These are phyloP conservation scores for Halocynthia aurantium DNA, from an alignment of 23 tunicate species.

Conservation along the genomic window DNA sequence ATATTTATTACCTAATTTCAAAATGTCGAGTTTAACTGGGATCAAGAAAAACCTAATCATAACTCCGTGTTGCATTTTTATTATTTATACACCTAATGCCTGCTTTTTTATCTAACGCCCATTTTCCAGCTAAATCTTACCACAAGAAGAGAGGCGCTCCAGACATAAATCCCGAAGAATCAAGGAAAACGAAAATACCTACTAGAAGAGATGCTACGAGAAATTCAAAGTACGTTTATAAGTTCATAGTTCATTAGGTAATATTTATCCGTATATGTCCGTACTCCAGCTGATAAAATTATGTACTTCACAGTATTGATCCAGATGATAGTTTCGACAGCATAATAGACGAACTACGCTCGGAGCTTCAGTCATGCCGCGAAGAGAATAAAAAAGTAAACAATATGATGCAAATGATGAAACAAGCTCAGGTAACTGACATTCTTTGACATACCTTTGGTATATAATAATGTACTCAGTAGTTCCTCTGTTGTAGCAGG, in stretches of 20 bases:
- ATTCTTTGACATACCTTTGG: background rate
- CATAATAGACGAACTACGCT: constrained; percentile 11
- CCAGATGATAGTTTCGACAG: background rate
- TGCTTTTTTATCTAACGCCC: background rate
- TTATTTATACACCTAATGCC: background rate
- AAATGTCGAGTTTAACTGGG: too few species aligned
- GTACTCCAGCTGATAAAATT: too few species aligned
- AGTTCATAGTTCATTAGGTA: too few species aligned
- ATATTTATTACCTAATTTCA: too few species aligned
- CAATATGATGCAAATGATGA: constrained; percentile 13
- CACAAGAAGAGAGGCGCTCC: constrained; percentile 7
- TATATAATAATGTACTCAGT: too few species aligned
- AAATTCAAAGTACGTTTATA: too few species aligned
- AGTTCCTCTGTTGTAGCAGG: too few species aligned
- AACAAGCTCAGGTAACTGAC: constrained; percentile 5
- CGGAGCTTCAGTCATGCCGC: constrained; percentile 1
- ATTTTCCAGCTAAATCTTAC: constrained; percentile 2
- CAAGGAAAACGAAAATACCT: background rate
- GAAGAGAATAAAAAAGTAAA: background rate
- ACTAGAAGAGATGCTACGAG: too few species aligned
- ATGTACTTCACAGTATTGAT: background rate
- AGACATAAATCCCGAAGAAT: background rate
- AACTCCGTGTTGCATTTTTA: too few species aligned
- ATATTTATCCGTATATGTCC: too few species aligned
- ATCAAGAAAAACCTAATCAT: too few species aligned